Evolutionary conservation across 2,888 invertebrate species (phyloP).

Genomic region (Hemithea aestivaria): DNA sequence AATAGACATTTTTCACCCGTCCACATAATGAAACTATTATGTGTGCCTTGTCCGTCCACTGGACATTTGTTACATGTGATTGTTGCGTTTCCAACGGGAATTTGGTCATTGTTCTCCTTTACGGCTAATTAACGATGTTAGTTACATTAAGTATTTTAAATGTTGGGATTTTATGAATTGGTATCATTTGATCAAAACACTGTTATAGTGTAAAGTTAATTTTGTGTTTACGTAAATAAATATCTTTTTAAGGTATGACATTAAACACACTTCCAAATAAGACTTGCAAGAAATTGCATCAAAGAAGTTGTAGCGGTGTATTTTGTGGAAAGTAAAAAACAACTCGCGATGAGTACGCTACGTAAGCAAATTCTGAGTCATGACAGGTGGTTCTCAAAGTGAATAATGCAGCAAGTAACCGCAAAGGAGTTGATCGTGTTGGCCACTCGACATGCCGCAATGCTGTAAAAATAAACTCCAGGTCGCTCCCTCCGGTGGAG

Average conservation of each 20-base stretch:
- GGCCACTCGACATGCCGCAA: constrained; percentile 44
- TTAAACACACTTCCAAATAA: too few relatives aligned
- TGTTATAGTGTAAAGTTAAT: too few relatives aligned
- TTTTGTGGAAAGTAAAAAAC: neutral
- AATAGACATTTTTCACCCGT: constrained; percentile 41
- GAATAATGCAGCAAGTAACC: constrained; percentile 19
- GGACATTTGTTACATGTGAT: constrained; percentile 41
- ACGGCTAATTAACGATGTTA: constrained; percentile 17
- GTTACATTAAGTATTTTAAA: too few relatives aligned
- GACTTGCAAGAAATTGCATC: too few relatives aligned
- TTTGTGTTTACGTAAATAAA: too few relatives aligned
- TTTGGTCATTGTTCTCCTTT: constrained; percentile 28
- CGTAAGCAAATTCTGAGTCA: neutral
- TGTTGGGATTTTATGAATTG: too few relatives aligned
- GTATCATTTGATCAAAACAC: too few relatives aligned
- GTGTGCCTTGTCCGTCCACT: constrained; percentile 23
- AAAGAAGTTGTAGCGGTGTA: neutral
- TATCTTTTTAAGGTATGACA: too few relatives aligned
- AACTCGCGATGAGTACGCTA: neutral
- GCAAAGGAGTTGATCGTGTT: constrained; percentile 22
- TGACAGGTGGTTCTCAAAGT: constrained; percentile 6
- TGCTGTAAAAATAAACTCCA: constrained; percentile 61
- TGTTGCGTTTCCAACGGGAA: constrained; percentile 26
- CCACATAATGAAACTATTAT: constrained; percentile 45
- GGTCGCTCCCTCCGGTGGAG: constrained; percentile 35